These are phyloP conservation scores for Drosophila trapezifrons DNA, from an alignment of 1,140 invertebrate genomes.

Conservation along the genomic window DNA sequence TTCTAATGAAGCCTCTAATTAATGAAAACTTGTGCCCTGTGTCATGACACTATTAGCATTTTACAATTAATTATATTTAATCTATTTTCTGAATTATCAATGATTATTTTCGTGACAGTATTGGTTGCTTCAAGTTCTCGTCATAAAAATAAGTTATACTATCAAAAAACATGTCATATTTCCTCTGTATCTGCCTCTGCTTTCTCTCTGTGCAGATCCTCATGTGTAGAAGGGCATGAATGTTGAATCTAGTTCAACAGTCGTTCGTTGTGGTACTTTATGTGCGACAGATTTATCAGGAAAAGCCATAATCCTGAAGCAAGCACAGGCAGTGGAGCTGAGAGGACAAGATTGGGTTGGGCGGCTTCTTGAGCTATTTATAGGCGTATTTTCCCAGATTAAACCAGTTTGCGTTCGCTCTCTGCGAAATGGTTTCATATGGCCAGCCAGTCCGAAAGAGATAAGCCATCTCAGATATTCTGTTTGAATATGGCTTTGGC, in stretches of 20 bases:
- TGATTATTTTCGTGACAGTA: neutral
- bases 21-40: too few species aligned
- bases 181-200: too few species aligned
- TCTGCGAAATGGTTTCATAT: slow-evolving; percentile 21
- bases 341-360: neutral
- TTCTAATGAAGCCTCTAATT: too few species aligned
- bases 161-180: neutral
- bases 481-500: slow-evolving; percentile 35
- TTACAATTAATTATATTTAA: too few species aligned
- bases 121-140: neutral
- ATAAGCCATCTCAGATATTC: slow-evolving; percentile 39
- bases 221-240: slow-evolving; percentile 32
- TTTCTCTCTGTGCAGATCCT: slow-evolving; percentile 6
- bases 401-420: slow-evolving; percentile 32
- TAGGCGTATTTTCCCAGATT: slow-evolving; percentile 52
- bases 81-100: too few species aligned
- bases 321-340: neutral
- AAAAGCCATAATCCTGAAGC: slow-evolving; percentile 50
- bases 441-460: slow-evolving; percentile 7
- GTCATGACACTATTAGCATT: too few species aligned
- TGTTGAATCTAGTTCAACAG: slow-evolving; percentile 52
- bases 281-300: slow-evolving; percentile 62
- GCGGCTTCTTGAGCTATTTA: slow-evolving; percentile 44
- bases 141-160: neutral
- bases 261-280: slow-evolving; percentile 52